Evolutionary conservation across 2,888 invertebrate genomes (phyloP).

Genomic region (Bellardia pandia): DNA sequence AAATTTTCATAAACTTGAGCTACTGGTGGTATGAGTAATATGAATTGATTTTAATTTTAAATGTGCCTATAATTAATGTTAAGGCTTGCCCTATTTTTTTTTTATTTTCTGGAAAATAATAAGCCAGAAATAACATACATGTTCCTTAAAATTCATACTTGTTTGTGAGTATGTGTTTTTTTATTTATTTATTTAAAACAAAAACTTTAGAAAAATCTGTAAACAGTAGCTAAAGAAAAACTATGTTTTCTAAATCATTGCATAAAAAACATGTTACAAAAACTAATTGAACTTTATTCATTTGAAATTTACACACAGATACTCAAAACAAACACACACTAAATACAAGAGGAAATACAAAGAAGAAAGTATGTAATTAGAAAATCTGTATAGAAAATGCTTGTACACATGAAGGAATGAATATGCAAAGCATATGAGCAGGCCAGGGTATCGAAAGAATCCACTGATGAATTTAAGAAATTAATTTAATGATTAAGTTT

Average conservation of each 20-base stretch:
- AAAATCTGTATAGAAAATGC: constrained; percentile 12
- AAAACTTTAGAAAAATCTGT: neutral
- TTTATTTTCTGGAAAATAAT: neutral
- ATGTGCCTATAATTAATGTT: neutral
- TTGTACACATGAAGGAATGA: neutral
- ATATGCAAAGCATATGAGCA: neutral
- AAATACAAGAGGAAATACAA: neutral
- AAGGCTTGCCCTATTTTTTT: neutral
- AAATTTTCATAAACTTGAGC: too few species aligned
- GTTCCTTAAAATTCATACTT: neutral
- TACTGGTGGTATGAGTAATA: too few species aligned
- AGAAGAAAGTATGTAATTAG: constrained; percentile 35
- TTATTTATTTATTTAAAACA: neutral
- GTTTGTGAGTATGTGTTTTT: neutral
- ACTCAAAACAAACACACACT: neutral
- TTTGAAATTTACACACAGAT: constrained; percentile 7
- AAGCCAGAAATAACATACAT: neutral
- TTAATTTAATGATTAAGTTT: neutral
- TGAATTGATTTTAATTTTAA: too few species aligned
- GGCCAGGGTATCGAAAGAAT: neutral
- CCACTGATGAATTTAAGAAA: neutral
- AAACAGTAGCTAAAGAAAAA: neutral
- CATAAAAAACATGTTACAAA: constrained; percentile 18
- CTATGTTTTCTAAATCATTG: neutral
- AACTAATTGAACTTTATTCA: constrained; percentile 53